These are phyloP conservation scores for Eucera pruinosa DNA, from an alignment of 2,888 invertebrate genomes.

Conservation along the genomic window DNA sequence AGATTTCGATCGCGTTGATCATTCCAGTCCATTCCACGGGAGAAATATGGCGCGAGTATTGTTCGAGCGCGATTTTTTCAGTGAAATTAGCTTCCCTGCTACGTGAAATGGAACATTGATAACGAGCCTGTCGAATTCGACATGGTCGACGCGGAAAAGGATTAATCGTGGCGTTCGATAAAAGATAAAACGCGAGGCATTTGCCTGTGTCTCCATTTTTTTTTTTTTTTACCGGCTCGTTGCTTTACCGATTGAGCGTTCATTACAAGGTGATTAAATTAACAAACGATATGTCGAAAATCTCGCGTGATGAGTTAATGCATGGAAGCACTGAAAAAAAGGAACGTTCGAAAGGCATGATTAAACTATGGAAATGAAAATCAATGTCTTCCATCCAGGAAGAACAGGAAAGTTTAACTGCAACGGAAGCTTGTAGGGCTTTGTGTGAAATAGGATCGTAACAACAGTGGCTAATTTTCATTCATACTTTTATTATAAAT, in stretches of 20 bases:
- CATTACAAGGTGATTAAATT: constrained; percentile 29
- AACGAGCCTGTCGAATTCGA: constrained; percentile 47
- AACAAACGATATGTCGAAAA: constrained; percentile 21
- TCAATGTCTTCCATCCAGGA: neutral
- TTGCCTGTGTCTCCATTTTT: neutral
- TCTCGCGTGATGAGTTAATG: constrained; percentile 28
- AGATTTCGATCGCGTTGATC: too few species aligned
- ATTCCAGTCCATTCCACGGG: too few species aligned
- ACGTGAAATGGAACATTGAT: constrained; percentile 49
- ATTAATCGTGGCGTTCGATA: constrained; percentile 36
- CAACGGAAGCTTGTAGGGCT: neutral
- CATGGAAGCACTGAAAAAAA: constrained; percentile 8
- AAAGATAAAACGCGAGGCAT: constrained; percentile 24
- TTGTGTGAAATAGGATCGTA: neutral
- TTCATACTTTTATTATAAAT: neutral
- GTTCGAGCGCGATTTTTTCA: constrained; percentile 31
- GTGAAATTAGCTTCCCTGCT: constrained; percentile 23
- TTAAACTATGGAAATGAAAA: constrained; percentile 5
- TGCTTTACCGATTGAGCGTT: constrained; percentile 10
- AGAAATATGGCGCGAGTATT: constrained; percentile 12
- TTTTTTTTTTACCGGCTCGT: neutral
- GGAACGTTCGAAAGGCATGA: neutral
- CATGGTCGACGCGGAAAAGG: constrained; percentile 33
- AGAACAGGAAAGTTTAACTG: neutral
- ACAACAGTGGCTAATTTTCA: neutral